A percentile compares a stretch with the other conserved stretches of the same genome.
These are phyloP conservation scores for Caranx melampygus DNA, from an alignment of 2,113 vertebrate genomes.

Conservation along the genomic window DNA sequence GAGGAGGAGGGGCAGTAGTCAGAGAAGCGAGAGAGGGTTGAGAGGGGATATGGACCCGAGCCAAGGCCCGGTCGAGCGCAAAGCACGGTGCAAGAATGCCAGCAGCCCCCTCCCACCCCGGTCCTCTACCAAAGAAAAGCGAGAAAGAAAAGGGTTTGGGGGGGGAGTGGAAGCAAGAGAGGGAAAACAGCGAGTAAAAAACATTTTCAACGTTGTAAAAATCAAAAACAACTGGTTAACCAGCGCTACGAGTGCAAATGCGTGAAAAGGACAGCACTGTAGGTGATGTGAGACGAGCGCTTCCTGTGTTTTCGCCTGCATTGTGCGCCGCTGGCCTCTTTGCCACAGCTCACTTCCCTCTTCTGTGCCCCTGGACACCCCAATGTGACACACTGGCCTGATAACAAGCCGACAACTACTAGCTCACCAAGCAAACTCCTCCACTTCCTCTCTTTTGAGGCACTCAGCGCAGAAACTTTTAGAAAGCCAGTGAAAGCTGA, in stretches of 20 bases:
- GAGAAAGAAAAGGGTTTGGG: conserved; percentile 17
- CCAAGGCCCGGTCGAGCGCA: conserved; percentile 75
- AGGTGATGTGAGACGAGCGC: conserved; percentile 42
- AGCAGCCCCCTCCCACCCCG: conserved; percentile 61
- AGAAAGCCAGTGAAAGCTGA: conserved; percentile 7
- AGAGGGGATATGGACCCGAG: conserved; percentile 74
- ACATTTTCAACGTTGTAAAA: conserved; percentile 41
- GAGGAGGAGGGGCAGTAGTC: conserved; percentile 60
- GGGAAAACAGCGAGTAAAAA: conserved; percentile 30
- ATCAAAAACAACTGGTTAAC: conserved; percentile 26
- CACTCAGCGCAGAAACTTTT: conserved; percentile 22
- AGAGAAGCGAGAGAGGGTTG: conserved; percentile 69
- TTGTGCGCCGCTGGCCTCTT: conserved; percentile 48
- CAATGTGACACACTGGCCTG: conserved; percentile 74
- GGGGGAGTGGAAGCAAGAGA: background rate
- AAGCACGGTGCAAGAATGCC: conserved; percentile 78
- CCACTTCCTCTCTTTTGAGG: conserved; percentile 57
- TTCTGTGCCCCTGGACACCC: conserved; percentile 75
- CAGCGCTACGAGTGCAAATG: background rate
- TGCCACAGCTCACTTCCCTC: conserved; percentile 72
- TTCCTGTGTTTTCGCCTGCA: conserved; percentile 63
- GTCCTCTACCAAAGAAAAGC: conserved; percentile 46
- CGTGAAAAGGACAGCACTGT: conserved; percentile 1
- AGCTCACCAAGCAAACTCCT: conserved; percentile 53
- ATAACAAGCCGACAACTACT: conserved; percentile 62